Evolutionary conservation across 2,113 vertebrate species (phyloP).

Genomic region (Strix aluco): DNA sequence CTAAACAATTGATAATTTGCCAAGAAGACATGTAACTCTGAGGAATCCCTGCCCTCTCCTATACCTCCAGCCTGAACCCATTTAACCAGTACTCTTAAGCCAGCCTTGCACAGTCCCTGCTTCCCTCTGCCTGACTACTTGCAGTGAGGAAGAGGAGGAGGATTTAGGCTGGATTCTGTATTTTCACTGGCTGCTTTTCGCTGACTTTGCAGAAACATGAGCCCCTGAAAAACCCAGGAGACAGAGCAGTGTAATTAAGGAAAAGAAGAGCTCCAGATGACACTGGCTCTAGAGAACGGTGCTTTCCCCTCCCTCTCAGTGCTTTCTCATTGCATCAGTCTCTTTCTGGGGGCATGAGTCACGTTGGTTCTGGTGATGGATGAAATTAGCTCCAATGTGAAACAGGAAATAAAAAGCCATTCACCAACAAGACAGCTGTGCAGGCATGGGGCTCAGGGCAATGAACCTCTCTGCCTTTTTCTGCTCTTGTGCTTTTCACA

Average conservation of each 20-base stretch:
- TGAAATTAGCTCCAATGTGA: slow-evolving; percentile 31
- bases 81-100: background rate
- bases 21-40: background rate
- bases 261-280: background rate
- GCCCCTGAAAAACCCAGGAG: background rate
- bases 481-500: background rate
- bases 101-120: background rate
- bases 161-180: background rate
- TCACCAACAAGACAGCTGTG: background rate
- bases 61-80: background rate
- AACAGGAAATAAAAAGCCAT: background rate
- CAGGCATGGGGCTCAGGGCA: background rate
- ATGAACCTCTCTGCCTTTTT: background rate
- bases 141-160: background rate
- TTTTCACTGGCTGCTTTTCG: background rate
- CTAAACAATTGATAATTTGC: background rate
- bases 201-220: background rate
- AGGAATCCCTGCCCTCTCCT: background rate
- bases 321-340: background rate
- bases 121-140: background rate
- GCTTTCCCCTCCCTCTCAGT: background rate
- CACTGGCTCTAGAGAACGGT: background rate
- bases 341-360: slow-evolving; percentile 11
- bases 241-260: background rate
- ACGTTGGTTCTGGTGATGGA: slow-evolving; percentile 4